A percentile compares a stretch with the other conserved stretches of the same genome.
These are phyloP conservation scores for Cydia fagiglandana DNA, from an alignment of 1,140 invertebrate genomes.

Conservation along the genomic window DNA sequence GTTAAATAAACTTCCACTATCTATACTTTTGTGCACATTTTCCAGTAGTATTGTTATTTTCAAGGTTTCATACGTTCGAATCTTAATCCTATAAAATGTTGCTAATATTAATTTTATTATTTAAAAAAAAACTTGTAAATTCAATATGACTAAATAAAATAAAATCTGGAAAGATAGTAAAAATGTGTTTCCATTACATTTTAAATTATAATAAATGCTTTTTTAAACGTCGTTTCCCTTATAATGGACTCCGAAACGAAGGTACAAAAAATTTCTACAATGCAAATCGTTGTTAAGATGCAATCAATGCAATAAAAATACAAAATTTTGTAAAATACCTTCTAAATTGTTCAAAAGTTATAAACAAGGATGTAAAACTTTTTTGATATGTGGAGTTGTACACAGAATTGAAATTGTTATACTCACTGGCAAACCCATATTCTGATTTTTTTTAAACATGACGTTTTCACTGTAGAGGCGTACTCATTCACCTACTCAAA, in stretches of 20 bases:
- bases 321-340: slow-evolving; percentile 1
- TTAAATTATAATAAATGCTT: background rate
- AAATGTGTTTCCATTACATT: background rate
- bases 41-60: slow-evolving; percentile 23
- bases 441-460: background rate
- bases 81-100: slow-evolving; percentile 18
- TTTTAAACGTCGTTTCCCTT: background rate
- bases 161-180: background rate
- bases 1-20: background rate
- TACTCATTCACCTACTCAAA: too few relatives aligned
- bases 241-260: background rate
- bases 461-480: too few relatives aligned
- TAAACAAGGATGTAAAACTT: slow-evolving; percentile 18
- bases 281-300: slow-evolving; percentile 10
- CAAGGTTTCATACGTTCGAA: background rate
- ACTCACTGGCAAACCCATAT: background rate
- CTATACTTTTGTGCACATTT: slow-evolving; percentile 26
- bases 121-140: background rate
- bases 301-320: slow-evolving; percentile 12
- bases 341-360: slow-evolving; percentile 8
- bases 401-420: slow-evolving; percentile 2
- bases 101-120: background rate
- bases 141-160: background rate
- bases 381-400: slow-evolving; percentile 27
- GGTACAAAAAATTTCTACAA: background rate